phyloP scores from a whole-genome alignment of 2,888 invertebrate genomes.

The Drosophila infuscata region DNA sequence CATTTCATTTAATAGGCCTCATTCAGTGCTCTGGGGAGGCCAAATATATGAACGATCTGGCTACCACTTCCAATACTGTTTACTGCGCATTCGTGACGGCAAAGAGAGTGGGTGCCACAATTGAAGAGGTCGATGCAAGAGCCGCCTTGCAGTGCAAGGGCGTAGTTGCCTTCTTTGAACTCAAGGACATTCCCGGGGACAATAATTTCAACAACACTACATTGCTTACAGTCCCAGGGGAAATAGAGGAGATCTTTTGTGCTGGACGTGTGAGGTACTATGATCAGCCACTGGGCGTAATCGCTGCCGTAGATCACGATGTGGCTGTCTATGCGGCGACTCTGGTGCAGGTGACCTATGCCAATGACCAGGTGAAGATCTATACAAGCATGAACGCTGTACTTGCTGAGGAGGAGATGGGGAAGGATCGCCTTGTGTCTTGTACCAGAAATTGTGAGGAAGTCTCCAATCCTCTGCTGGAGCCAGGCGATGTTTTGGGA shows the following conservation, averaged over 20 bases:
- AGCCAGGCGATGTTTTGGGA: constrained; percentile 57
- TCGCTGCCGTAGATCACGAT: constrained; percentile 88
- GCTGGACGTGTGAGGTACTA: constrained; percentile 86
- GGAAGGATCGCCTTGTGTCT: constrained; percentile 65
- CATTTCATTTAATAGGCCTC: constrained; percentile 33
- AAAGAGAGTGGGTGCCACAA: constrained; percentile 86
- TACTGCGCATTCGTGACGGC: constrained; percentile 87
- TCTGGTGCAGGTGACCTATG: constrained; percentile 86
- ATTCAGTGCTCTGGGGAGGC: constrained; percentile 91
- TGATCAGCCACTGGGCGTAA: constrained; percentile 91
- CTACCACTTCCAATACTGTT: constrained; percentile 87
- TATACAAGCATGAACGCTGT: constrained; percentile 85
- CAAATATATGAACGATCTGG: constrained; percentile 91
- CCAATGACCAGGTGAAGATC: constrained; percentile 69
- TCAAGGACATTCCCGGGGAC: constrained; percentile 88
- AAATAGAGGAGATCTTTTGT: constrained; percentile 83
- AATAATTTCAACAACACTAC: constrained; percentile 86
- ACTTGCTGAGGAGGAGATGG: constrained; percentile 68
- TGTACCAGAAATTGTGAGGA: constrained; percentile 21
- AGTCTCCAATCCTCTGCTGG: constrained; percentile 1
- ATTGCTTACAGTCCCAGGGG: constrained; percentile 37
- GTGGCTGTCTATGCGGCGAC: constrained; percentile 85
- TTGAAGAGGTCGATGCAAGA: constrained; percentile 84
- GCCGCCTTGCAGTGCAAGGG: constrained; percentile 86
- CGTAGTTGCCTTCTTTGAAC: constrained; percentile 87